These are phyloP conservation scores for Leptinotarsa defecta DNA, from an alignment of 1,140 invertebrate species.

Conservation along the genomic window DNA sequence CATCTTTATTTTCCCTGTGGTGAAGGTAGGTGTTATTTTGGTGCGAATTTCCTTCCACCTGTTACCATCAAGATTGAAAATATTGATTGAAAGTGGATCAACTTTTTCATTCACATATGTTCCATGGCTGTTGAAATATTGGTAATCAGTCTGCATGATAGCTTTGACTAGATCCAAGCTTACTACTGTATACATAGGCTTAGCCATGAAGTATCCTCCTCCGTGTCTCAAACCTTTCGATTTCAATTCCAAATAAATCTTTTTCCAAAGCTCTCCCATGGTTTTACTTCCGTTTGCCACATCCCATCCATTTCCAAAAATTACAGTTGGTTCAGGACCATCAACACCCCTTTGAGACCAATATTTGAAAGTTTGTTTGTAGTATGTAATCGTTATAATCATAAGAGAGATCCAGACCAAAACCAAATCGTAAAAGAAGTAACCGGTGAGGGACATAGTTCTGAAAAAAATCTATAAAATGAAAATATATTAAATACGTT, in stretches of 20 bases:
- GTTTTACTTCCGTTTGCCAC: neutral
- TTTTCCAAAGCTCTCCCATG: slow-evolving; percentile 4
- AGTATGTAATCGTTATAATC: neutral
- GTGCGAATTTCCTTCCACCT: slow-evolving; percentile 58
- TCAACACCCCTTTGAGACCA: neutral
- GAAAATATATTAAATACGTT: too few relatives aligned
- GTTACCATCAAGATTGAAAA: slow-evolving; percentile 56
- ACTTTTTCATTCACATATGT: slow-evolving; percentile 53
- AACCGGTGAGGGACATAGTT: too few relatives aligned
- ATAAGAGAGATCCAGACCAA: neutral
- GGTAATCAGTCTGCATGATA: slow-evolving; percentile 58
- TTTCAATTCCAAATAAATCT: neutral
- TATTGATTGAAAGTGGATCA: slow-evolving; percentile 57
- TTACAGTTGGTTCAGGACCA: neutral
- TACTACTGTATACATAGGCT: slow-evolving; percentile 39
- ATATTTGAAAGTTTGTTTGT: neutral
- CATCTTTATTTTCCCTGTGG: slow-evolving; percentile 56
- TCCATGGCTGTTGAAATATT: slow-evolving; percentile 56
- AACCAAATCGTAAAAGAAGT: neutral
- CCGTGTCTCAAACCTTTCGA: neutral
- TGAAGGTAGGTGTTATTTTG: slow-evolving; percentile 59
- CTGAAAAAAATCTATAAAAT: too few relatives aligned
- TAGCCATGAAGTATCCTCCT: slow-evolving; percentile 7
- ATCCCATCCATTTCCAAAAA: neutral
- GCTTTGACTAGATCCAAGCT: slow-evolving; percentile 59